Evolutionary conservation across 2,888 invertebrate species (phyloP), one percentile per base, ranked within the genome.

Genomic region (Callyntrura sp.): DNA sequence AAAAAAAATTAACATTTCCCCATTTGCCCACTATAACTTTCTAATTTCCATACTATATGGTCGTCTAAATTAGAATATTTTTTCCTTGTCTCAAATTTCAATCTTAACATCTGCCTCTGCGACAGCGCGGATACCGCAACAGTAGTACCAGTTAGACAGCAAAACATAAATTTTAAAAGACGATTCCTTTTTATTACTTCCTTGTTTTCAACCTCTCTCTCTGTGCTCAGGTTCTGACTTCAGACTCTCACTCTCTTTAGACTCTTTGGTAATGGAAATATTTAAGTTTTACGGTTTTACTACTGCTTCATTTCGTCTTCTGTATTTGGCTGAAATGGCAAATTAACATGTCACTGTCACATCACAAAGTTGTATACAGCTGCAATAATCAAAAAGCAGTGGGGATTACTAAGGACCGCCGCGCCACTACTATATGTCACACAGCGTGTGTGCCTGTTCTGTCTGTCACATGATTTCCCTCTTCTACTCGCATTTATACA

Each of bases 331-430:
- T 82, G 65, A 88, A 88, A 88, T 88, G 82, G 87, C 81, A 88
- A 88, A 88, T 88, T 81, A 88, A 88, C 87, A 88, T 88, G 87
- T 88, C 87, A 88, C 81, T 70, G 87, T 88, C 87, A 70, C 82
- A 82, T 88, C 81, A 88, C 45, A 45, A 70, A 45, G 70, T 35
- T n/a, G n/a, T 70, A 70, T 70, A 43, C 70, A 43, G 20, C 45
- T 70, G 70, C 35, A 70, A 70, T 78, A 78, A 78, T 25, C 55
- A 43, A 51, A 78, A 51, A 78, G 51, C 55, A 51, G 28, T 20
- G 28, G n/a, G 70, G 70, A 70, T 70, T 45, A 17, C 14, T n/a
- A n/a, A 25, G 9, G n/a, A n/a, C n/a, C 11, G n/a, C 55, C n/a
- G 57, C 62, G n/a, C 68, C 70, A 70, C 45, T 35, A n/a, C n/a